Evolutionary conservation across 2,797 vertebrate genomes (phyloP), one percentile per base, ranked within the genome.

Genomic region (Perodicticus potto): DNA sequence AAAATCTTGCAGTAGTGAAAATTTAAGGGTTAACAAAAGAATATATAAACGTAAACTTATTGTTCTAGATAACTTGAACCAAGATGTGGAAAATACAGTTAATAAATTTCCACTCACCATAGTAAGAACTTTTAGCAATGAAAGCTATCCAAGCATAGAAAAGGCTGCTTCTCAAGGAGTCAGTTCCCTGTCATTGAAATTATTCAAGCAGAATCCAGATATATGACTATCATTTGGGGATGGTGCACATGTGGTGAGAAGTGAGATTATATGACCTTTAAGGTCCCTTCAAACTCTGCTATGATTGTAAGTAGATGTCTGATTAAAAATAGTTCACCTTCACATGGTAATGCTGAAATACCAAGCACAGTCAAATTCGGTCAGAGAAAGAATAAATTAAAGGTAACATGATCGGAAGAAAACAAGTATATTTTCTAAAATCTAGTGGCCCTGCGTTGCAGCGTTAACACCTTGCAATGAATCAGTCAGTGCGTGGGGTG

Each of bases 91-190:
- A 97, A 97, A 96, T 89, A 45, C 59, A 97, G 96, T 95, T 96
- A 97, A 98, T 97, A 97, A 97, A 97, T 97, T 98, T 96, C 49
- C 89, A 93, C 92, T 97, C 92, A 97, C 89, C 69, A 55, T 96
- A 92, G 89, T 85, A 96, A 98, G 88, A 97, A 95, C 93, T 96
- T 95, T 95, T 69, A 96, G 95, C 94, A 97, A 95, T 96, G 96
- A 97, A 97, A 98, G 70, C 92, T 94, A 97, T 61, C 95, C 95
- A 96, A 97, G 97, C 94, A 96, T 97, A 96, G 94, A 95, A 95
- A 95, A 97, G 88, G 61, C 96, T 97, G 96, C 94, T 96, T 97
- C 95, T 97, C 96, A 97, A 95, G 91, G 69, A 96, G 95, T 97
- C 96, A 93, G 92, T 74, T 94, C 32, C 65, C 89, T 98, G 96